phyloP scores from a whole-genome alignment of 2,888 invertebrate genomes.

The Papilio protenor region DNA sequence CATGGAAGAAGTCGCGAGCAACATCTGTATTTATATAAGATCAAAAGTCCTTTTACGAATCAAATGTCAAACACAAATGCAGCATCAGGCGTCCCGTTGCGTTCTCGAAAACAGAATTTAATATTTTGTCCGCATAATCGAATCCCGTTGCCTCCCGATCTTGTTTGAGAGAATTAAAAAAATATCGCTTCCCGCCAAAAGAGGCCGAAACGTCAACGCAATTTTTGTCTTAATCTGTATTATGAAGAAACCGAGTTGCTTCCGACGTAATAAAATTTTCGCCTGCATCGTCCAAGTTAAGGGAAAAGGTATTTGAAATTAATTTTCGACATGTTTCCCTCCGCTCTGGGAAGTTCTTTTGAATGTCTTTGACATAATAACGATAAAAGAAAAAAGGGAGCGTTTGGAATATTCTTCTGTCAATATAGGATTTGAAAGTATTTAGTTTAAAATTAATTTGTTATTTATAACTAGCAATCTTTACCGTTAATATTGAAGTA shows the following conservation, averaged over 20 bases:
- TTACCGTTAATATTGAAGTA: neutral
- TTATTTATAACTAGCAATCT: neutral
- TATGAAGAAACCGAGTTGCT: constrained; percentile 69
- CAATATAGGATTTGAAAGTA: constrained; percentile 29
- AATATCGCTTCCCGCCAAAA: constrained; percentile 66
- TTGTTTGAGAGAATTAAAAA: constrained; percentile 82
- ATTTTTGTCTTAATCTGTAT: constrained; percentile 80
- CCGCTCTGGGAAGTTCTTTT: constrained; percentile 46
- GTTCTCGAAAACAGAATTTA: constrained; percentile 70
- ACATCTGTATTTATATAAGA: too few species aligned
- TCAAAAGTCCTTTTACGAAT: neutral
- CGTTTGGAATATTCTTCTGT: constrained; percentile 25
- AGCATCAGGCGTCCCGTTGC: constrained; percentile 54
- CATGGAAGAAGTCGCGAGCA: too few species aligned
- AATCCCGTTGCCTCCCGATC: constrained; percentile 69
- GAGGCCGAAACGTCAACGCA: constrained; percentile 74
- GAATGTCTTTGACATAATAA: constrained; percentile 41
- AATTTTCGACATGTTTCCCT: constrained; percentile 46
- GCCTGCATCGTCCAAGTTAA: constrained; percentile 50
- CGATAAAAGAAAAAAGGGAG: constrained; percentile 38
- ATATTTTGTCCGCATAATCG: constrained; percentile 73
- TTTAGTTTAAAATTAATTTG: constrained; percentile 6
- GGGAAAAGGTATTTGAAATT: constrained; percentile 46
- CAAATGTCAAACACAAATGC: constrained; percentile 49
- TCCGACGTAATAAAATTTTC: constrained; percentile 67